Base-by-base conservation (phyloP, 2,888 invertebrate species). In the Maniola hyperantus region DNA sequence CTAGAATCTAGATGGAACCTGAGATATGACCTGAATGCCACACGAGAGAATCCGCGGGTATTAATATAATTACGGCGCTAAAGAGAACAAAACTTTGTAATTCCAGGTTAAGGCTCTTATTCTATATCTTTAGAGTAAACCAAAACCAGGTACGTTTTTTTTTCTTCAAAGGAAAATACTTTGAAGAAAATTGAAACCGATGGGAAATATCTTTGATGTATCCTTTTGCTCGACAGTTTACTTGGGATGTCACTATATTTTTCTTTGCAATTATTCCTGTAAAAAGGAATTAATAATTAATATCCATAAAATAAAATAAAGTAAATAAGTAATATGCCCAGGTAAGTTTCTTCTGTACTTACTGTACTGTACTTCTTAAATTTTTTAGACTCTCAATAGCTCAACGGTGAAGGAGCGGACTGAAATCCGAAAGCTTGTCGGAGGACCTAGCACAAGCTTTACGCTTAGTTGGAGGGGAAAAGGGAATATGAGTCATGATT, bases 141-240 rank as follows among this genome's bases (percentile, higher is more conserved):
- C 65, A 62, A 61, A 62, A 51, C 62, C 8, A 55, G 44, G 48
- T 58, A 36, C 48, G 26, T 36, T 15, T 54, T 69, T 69, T 60
- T n/a, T n/a, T n/a, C n/a, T n/a, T n/a, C n/a, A n/a, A n/a, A n/a
- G n/a, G n/a, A n/a, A n/a, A n/a, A n/a, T n/a, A n/a, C 66, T 66
- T 64, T 66, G 64, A 55, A 59, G 53, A 71, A 70, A 72, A 75
- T 69, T 69, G 66, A 67, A 66, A 69, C 54, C 68, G 58, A 54
- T 65, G 64, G 63, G 66, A 51, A 58, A 65, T 70, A 70, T 66
- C 71, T 72, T 67, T 67, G 66, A 46, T 55, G 60, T 60, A 2
- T 42, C 20, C 11, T 57, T 57, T 34, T 26, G 11, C 42, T 57
- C 7, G 20, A 44, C 10, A 11, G 46, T 59, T 59, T 59, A 33